Evolutionary conservation across 1,140 invertebrate genomes (phyloP), one percentile per base, ranked within the genome.

Genomic region (Linepithema humile): DNA sequence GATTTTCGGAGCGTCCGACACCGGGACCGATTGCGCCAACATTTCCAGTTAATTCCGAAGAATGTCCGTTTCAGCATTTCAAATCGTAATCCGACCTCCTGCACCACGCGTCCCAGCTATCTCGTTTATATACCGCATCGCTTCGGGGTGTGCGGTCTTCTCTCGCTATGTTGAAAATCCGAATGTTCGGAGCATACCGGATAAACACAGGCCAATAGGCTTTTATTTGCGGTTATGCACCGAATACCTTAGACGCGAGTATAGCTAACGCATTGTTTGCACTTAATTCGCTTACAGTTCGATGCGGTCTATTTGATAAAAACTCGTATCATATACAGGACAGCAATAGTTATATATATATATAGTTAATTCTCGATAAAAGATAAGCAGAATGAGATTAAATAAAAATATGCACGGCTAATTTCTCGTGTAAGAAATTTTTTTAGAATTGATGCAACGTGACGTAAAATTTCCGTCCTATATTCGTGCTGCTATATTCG

Each of bases 111-210:
- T 74, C n/a, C 40, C 75, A 40, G 60, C 64, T 65, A 67, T 50
- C 78, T 88, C 87, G 87, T 89, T 88, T 88, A 88, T 85, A 73
- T 89, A 88, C 84, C 88, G 88, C 88, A 89, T 86, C 40, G 88
- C 88, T 85, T 60, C 45, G 48, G 84, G 88, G 55, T 73, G 87
- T 89, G 88, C 87, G 87, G 88, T 89, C 88, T 84, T 67, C 84
- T 67, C 75, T 55, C 48, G 75, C 75, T 55, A 70, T 69, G 38
- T 73, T 57, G 88, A 86, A 89, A 89, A 89, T 85, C 84, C 80
- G 83, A 82, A 84, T 70, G 74, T 82, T 88, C 50, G 40, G 35
- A 10, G 26, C 83, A 55, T 65, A 29, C 50, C 75, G 35, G 69
- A 72, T 32, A 75, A 84, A 88, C 67, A 87, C 86, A 65, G 83